Conservation (phyloP, 2,888 invertebrate species). For the Erebia epiphron region DNA sequence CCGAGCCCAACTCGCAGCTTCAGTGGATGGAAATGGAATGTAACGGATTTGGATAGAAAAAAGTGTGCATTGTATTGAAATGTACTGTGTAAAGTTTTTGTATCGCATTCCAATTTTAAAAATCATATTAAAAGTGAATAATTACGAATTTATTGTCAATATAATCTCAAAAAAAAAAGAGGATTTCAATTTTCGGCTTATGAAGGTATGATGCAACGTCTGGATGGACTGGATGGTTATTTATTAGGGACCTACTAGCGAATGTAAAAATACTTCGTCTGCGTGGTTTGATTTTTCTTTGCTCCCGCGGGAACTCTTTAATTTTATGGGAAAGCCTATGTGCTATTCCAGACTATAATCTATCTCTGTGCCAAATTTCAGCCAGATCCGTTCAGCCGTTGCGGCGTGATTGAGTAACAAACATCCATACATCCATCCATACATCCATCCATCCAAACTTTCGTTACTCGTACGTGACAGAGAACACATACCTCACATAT, state of each 20-base stretch:
- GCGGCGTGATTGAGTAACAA: too few species aligned
- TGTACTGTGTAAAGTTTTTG: slow-evolving; percentile 55
- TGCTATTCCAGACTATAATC: too few species aligned
- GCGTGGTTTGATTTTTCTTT: too few species aligned
- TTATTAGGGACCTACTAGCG: too few species aligned
- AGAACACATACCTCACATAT: background rate
- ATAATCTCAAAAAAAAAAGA: background rate
- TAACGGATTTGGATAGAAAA: slow-evolving; percentile 78
- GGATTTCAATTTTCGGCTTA: too few species aligned
- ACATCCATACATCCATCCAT: too few species aligned
- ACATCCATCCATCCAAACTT: too few species aligned
- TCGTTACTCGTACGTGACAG: slow-evolving; percentile 8
- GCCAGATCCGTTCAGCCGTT: too few species aligned
- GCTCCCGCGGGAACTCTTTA: too few species aligned
- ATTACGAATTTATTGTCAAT: background rate
- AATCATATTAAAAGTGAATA: slow-evolving; percentile 34
- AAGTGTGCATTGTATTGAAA: slow-evolving; percentile 67
- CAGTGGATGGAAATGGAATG: slow-evolving; percentile 71
- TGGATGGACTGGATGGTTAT: background rate
- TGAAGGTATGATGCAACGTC: background rate
- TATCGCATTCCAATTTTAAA: slow-evolving; percentile 27
- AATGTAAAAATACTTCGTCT: too few species aligned
- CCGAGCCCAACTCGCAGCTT: slow-evolving; percentile 60
- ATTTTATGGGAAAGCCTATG: too few species aligned
- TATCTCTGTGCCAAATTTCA: too few species aligned